Evolutionary conservation across 2,888 invertebrate genomes (phyloP), one percentile per base, ranked within the genome.

Genomic region (Baronia brevicornis): DNA sequence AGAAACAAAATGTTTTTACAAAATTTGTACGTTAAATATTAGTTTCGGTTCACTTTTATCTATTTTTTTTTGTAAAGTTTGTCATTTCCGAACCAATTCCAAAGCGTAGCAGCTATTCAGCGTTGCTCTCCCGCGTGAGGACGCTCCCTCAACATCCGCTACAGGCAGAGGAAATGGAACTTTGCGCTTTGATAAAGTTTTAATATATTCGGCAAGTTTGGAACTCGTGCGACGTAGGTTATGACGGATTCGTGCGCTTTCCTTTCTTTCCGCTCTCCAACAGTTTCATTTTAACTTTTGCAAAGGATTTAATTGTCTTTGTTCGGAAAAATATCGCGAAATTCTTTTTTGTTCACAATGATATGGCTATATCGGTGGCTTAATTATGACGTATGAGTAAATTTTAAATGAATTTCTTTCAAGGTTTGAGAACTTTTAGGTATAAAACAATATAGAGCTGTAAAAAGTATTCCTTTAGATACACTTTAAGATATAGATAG

Each of bases 141-240:
- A 45, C 37, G 44, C 38, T 46, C 46, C 44, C 36, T 35, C 33
- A 30, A 30, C 44, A 52, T 51, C 59, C 54, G 53, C 55, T 56
- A 42, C 45, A 45, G n/a, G n/a, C n/a, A 60, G 52, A 64, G 79
- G 78, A 77, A 78, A 78, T 70, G 60, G 69, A 74, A 78, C 60
- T 78, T 72, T 60, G 51, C 62, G 73, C 78, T 80, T 79, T 80
- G 82, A 77, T 71, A 78, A 82, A 84, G 77, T 84, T 84, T 82
- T 82, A 82, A 84, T 82, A 77, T 82, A 84, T 84, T 75, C 66
- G 67, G 65, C 55, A 65, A 72, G 70, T 78, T 74, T 53, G 60
- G 60, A 63, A 74, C 60, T 72, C 70, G 68, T 66, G 66, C 64
- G 58, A 44, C 48, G 23, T 53, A 61, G 67, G 70, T 73, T 78